Conservation (phyloP, 2,888 invertebrate species). For the Nowickia ferox region DNA sequence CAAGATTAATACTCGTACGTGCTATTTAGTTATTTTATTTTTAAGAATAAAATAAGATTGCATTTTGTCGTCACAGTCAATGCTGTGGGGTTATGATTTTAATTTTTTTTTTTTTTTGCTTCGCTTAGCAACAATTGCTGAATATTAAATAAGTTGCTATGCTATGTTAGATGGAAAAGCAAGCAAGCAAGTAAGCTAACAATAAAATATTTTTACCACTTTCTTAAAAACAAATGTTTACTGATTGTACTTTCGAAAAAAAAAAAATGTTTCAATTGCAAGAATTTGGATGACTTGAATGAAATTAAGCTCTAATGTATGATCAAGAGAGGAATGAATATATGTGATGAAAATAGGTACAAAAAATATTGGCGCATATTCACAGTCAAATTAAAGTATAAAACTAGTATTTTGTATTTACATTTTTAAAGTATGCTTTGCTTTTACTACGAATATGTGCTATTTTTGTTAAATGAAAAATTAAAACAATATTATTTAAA, state of each 20-base stretch:
- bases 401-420: no score
- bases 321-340: no score
- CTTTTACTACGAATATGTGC: no score
- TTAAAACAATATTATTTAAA: no score
- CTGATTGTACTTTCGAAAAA: not conserved
- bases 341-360: no score
- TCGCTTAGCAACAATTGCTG: conserved; percentile 38
- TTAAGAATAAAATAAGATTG: conserved; percentile 45
- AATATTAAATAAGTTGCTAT: conserved; percentile 57
- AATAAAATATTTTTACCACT: conserved; percentile 18
- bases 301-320: no score
- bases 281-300: no score
- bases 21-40: conserved; percentile 53
- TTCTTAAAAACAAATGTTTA: not conserved
- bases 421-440: no score
- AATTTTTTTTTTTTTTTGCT: conserved; percentile 52
- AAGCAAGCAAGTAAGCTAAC: not conserved
- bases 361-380: no score
- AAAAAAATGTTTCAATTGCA: not conserved
- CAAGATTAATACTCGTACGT: conserved; percentile 67
- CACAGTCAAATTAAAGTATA: no score
- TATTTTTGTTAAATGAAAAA: no score
- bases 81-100: conserved; percentile 48
- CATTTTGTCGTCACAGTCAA: conserved; percentile 30
- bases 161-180: conserved; percentile 5